Base-by-base conservation (phyloP, 2,888 invertebrate species). In the Leucania comma region DNA sequence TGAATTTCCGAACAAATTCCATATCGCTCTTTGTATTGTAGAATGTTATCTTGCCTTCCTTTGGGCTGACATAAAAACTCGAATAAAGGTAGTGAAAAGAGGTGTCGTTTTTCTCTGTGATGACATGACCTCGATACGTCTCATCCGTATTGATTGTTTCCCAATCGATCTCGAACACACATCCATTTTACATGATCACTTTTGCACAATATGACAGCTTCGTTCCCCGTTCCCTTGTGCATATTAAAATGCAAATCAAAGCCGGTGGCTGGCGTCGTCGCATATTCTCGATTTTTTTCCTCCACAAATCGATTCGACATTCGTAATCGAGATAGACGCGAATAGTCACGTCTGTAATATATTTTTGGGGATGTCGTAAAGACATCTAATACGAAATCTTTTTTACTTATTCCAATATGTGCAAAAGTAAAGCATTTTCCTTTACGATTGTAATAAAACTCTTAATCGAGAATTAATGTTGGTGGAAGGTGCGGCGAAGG, bases 181-280 rank as follows among this genome's bases (percentile, higher is more conserved):
- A 84, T 85, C 82, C 80, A 81, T 82, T 85, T 81, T 85, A 80
- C 82, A 87, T 84, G 84, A 87, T 87, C 83, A 87, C 74, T 79
- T 86, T 84, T 84, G 81, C 86, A 92, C 91, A 92, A 91, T 91
- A 92, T 93, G 94, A 94, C 93, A 93, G 91, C 85, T 88, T 88
- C 90, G 87, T 89, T 90, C 87, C 85, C 48, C 82, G 85, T 86
- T 88, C 93, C 93, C 92, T 86, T 87, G 92, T 90, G 92, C 93
- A 93, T 94, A 95, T 96, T 95, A 95, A 96, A 94, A 95, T 95
- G 95, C 94, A 95, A 95, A 95, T 95, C 89, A 89, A 91, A 90
- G 82, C 86, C 88, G 83, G 81, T 87, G 77, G 84, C 84, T 77
- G 85, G 83, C 79, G 81, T 73, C 83, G 87, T 79, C 82, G 79